Evolutionary conservation across 2,888 invertebrate genomes (phyloP).

Genomic region (Chalcis sispes): DNA sequence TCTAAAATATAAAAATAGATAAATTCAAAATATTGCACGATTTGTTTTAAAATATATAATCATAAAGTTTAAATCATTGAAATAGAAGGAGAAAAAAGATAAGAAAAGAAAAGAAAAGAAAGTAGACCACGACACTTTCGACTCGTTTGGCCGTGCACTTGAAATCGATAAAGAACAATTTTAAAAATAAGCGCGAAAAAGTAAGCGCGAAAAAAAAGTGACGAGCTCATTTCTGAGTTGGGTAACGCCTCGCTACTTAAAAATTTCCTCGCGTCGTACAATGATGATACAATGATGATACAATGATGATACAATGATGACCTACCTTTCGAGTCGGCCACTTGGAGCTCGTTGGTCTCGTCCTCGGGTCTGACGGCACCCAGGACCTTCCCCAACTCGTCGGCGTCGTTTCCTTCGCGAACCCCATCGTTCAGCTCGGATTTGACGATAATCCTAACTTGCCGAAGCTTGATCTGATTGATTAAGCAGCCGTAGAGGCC

Average conservation of each 20-base stretch:
- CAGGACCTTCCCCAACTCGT: conserved; percentile 64
- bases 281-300: too few relatives aligned
- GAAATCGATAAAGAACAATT: neutral
- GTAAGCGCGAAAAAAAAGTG: neutral
- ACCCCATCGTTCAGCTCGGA: conserved; percentile 67
- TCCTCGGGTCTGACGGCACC: conserved; percentile 68
- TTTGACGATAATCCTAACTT: conserved; percentile 67
- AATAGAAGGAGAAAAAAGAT: neutral
- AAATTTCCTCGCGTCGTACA: too few relatives aligned
- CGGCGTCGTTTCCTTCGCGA: conserved; percentile 63
- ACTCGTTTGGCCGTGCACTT: neutral
- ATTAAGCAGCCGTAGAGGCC: conserved; percentile 69
- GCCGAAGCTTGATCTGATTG: conserved; percentile 60
- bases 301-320: neutral
- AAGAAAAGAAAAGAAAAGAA: too few relatives aligned
- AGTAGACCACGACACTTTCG: neutral
- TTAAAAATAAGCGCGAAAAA: conserved; percentile 22
- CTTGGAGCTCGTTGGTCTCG: conserved; percentile 72
- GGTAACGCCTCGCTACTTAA: too few relatives aligned
- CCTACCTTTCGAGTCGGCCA: conserved; percentile 67
- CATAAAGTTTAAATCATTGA: neutral
- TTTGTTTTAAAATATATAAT: too few relatives aligned
- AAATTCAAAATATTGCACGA: too few relatives aligned
- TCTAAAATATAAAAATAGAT: too few relatives aligned
- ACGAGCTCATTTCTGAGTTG: neutral